phyloP scores from a whole-genome alignment of 2,113 vertebrate species.

The Sakesphorus luctuosus region DNA sequence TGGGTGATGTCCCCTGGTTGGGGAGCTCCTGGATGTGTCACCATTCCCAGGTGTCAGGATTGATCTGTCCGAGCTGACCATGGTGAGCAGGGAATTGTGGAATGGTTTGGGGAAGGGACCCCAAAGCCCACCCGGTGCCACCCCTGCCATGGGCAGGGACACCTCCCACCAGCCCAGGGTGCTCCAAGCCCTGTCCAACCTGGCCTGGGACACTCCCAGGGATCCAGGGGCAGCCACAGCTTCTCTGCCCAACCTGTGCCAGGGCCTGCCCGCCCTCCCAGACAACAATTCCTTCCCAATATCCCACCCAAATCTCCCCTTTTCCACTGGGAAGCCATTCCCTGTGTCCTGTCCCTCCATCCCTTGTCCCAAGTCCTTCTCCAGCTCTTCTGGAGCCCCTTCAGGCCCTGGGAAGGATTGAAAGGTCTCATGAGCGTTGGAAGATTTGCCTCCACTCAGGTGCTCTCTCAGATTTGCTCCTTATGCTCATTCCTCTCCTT shows the following conservation, averaged over 20 bases:
- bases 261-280: neutral
- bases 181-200: neutral
- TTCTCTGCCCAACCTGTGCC: neutral
- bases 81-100: neutral
- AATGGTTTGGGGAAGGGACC: neutral
- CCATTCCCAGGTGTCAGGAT: neutral
- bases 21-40: neutral
- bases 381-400: too few species aligned
- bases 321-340: too few species aligned
- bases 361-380: too few species aligned
- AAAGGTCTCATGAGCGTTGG: too few species aligned
- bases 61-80: accelerated
- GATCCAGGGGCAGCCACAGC: neutral
- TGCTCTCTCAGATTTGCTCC: too few species aligned
- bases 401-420: too few species aligned
- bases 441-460: too few species aligned
- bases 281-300: too few species aligned
- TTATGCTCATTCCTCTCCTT: too few species aligned
- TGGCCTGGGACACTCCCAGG: neutral
- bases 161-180: accelerated
- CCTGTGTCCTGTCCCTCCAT: too few species aligned
- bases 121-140: accelerated
- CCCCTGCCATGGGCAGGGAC: neutral
- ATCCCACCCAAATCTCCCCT: too few species aligned
- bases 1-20: accelerated